These are phyloP conservation scores for Agrypnus murinus DNA, from an alignment of 2,888 invertebrate genomes.

Conservation along the genomic window DNA sequence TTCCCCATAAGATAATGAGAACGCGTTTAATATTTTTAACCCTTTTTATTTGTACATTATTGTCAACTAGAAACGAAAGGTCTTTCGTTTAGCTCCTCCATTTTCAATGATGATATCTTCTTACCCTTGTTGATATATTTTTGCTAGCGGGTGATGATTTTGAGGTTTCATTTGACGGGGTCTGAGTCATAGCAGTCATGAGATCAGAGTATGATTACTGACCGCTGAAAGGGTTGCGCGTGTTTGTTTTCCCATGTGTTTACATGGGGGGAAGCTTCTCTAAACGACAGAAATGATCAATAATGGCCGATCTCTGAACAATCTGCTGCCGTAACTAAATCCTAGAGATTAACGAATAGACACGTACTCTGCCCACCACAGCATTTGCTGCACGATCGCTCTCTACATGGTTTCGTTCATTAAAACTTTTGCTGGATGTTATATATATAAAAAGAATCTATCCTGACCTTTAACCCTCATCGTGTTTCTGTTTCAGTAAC, in stretches of 20 bases:
- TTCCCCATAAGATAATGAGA: too few species aligned
- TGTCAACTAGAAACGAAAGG: too few species aligned
- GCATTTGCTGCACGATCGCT: slow-evolving; percentile 15
- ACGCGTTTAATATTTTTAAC: too few species aligned
- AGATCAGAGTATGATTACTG: slow-evolving; percentile 52
- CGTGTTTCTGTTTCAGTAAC: too few species aligned
- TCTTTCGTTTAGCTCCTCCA: too few species aligned
- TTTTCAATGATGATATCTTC: too few species aligned
- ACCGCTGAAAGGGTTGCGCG: slow-evolving; percentile 59
- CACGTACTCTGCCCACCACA: slow-evolving; percentile 54
- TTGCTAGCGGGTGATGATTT: slow-evolving; percentile 41
- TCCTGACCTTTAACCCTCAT: slow-evolving; percentile 1
- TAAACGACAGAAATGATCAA: slow-evolving; percentile 63
- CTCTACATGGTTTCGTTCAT: slow-evolving; percentile 9
- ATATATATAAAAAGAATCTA: slow-evolving; percentile 2
- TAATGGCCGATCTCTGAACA: slow-evolving; percentile 58
- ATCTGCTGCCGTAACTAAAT: slow-evolving; percentile 56
- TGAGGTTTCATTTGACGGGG: slow-evolving; percentile 47
- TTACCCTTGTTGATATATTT: slow-evolving; percentile 24
- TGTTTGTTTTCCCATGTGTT: slow-evolving; percentile 62
- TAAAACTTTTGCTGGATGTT: slow-evolving; percentile 5
- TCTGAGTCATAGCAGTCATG: slow-evolving; percentile 52
- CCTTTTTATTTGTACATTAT: too few species aligned
- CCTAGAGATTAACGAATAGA: slow-evolving; percentile 60
- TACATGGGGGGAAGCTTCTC: slow-evolving; percentile 53